phyloP scores from a whole-genome alignment of 2,797 vertebrate species.

The Pteronotus mesoamericanus region DNA sequence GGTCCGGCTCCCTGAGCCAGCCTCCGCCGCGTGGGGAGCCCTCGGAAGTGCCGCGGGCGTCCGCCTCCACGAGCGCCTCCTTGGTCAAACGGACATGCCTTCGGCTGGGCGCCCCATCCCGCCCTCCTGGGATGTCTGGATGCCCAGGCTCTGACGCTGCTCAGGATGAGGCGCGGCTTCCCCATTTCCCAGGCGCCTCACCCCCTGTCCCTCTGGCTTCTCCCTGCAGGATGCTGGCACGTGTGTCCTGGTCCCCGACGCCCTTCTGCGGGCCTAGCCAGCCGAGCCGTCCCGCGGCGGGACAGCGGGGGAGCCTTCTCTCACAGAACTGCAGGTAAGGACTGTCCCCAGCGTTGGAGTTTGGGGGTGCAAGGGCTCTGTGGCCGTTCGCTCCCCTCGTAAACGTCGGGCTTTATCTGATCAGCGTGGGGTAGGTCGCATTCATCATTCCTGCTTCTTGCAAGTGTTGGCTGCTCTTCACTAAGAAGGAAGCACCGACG shows the following conservation, averaged over 20 bases:
- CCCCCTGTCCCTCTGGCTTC: background rate
- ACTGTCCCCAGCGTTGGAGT: background rate
- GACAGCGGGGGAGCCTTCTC: background rate
- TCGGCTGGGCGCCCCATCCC: rapidly evolving
- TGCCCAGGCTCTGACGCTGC: background rate
- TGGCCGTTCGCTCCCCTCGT: background rate
- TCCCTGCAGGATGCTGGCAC: constrained; percentile 77
- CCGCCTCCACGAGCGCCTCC: rapidly evolving
- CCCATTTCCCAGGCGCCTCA: background rate
- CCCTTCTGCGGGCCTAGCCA: background rate
- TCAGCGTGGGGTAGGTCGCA: background rate
- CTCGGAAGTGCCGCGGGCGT: rapidly evolving
- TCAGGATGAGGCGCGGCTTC: background rate
- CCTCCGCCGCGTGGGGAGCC: background rate
- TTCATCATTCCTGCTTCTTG: background rate
- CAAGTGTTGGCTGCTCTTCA: background rate
- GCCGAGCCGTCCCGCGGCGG: background rate
- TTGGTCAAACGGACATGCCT: background rate
- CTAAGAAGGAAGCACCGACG: background rate
- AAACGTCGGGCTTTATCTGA: background rate
- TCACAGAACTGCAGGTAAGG: constrained; percentile 17
- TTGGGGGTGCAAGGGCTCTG: background rate
- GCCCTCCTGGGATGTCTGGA: background rate
- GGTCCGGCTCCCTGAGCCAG: background rate
- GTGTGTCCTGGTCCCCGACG: constrained; percentile 63